phyloP scores from a whole-genome alignment of 2,888 invertebrate species.

The Agriopis aurantiaria region DNA sequence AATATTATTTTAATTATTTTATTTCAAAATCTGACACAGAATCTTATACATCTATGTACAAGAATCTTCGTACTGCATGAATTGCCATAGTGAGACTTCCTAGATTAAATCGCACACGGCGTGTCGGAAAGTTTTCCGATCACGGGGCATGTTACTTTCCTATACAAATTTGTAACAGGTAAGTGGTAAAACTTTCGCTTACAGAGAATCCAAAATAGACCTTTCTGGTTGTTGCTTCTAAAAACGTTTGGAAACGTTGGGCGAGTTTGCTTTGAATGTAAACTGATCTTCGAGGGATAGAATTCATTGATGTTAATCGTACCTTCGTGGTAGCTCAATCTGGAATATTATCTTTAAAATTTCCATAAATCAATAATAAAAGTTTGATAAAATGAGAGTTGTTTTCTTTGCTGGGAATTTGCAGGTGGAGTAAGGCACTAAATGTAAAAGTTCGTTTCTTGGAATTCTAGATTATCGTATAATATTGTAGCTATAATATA shows the following conservation, averaged over 20 bases:
- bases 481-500: no score
- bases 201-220: constrained; percentile 36
- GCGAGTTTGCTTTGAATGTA: constrained; percentile 31
- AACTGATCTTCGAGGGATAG: constrained; percentile 10
- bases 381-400: not conserved
- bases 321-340: not conserved
- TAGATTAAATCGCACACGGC: constrained; percentile 46
- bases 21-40: not conserved
- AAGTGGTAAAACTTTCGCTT: constrained; percentile 43
- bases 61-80: constrained; percentile 19
- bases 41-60: not conserved
- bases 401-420: not conserved
- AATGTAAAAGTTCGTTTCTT: not conserved
- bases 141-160: constrained; percentile 44
- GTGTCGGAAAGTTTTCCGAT: constrained; percentile 46
- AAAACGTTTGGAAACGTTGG: constrained; percentile 24
- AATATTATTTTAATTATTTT: not conserved
- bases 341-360: constrained; percentile 1
- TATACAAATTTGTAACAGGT: constrained; percentile 48
- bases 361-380: constrained; percentile 1
- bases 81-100: constrained; percentile 7
- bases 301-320: constrained; percentile 3
- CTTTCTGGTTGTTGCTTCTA: constrained; percentile 29
- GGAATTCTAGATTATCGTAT: not conserved
- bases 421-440: not conserved